Evolutionary conservation across 2,797 vertebrate genomes (phyloP).

Genomic region (Tamandua tetradactyla): DNA sequence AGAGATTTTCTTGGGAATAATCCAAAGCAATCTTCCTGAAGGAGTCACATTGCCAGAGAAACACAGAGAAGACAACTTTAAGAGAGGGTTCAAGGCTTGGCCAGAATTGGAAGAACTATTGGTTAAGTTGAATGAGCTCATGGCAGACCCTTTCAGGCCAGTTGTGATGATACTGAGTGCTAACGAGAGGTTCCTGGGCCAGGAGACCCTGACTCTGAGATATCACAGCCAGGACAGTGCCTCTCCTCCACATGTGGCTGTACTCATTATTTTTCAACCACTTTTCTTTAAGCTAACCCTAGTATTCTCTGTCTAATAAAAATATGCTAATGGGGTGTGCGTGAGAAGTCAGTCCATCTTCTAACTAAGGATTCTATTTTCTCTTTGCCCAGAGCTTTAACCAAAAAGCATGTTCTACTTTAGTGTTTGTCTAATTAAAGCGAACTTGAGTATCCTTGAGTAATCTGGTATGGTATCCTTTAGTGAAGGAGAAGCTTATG

Average conservation of each 20-base stretch:
- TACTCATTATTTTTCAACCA: background rate
- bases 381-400: constrained; percentile 5
- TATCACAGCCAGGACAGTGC: background rate
- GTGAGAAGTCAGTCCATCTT: background rate
- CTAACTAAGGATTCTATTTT: constrained; percentile 20
- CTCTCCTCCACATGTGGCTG: background rate
- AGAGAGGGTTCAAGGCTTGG: constrained; percentile 90
- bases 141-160: background rate
- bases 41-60: constrained; percentile 90
- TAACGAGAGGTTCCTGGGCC: background rate
- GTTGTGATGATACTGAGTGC: background rate
- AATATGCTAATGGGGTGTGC: background rate
- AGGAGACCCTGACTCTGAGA: background rate
- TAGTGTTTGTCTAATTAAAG: background rate
- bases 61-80: constrained; percentile 92
- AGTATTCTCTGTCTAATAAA: constrained; percentile 65
- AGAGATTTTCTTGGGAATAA: constrained; percentile 91
- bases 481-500: constrained; percentile 21
- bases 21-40: constrained; percentile 93
- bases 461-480: background rate
- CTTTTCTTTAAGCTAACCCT: constrained; percentile 5
- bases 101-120: constrained; percentile 92
- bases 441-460: background rate
- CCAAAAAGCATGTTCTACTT: background rate
- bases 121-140: constrained; percentile 85